A percentile compares a stretch with the other conserved stretches of the same genome.
Evolutionary conservation across 2,113 vertebrate species (phyloP).

Genomic region (Lamprologus sp.): DNA sequence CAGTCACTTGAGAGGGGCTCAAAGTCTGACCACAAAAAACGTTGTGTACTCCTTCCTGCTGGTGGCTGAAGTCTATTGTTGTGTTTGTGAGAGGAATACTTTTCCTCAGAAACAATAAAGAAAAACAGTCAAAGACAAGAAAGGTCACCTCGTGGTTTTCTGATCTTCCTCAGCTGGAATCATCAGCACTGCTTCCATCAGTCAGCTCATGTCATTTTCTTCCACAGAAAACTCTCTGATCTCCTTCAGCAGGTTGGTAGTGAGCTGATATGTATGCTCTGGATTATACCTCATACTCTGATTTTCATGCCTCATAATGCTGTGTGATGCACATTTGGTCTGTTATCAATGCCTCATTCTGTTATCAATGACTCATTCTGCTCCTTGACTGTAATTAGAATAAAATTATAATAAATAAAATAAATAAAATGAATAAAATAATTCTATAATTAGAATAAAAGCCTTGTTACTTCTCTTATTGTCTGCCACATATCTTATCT

Average conservation of each 20-base stretch:
- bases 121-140: neutral
- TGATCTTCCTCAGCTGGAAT: neutral
- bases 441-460: conserved; percentile 6
- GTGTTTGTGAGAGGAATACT: fast-evolving
- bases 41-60: fast-evolving
- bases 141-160: neutral
- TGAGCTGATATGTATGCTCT: conserved; percentile 32
- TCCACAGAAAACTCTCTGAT: conserved; percentile 27
- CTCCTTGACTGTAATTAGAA: conserved; percentile 6
- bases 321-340: conserved; percentile 53
- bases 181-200: neutral
- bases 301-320: neutral
- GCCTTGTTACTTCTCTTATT: conserved; percentile 6
- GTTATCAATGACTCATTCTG: neutral
- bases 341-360: neutral
- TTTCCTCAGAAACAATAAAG: neutral
- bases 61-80: fast-evolving
- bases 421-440: too few species aligned
- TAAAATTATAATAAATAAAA: too few species aligned
- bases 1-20: neutral
- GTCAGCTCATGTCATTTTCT: neutral
- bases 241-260: conserved; percentile 11
- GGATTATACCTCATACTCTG: conserved; percentile 20
- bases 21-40: neutral
- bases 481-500: neutral